A percentile compares a stretch with the other conserved stretches of the same genome.
Conservation (phyloP, 2,113 vertebrate species). For the Lophochroa leadbeateri region DNA sequence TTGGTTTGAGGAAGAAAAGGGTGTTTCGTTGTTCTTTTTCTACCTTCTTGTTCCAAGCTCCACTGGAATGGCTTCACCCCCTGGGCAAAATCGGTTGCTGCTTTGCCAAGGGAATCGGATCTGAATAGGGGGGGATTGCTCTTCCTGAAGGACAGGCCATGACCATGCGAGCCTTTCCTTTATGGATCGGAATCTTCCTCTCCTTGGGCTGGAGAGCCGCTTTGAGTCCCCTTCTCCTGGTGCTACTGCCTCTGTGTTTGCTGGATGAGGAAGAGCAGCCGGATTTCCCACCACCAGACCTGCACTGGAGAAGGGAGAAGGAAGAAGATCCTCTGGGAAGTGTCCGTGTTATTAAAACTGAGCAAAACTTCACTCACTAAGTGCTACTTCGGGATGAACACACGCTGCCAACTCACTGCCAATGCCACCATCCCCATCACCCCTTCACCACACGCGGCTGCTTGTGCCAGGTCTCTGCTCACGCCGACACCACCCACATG, state of each 20-base stretch:
- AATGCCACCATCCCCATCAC: neutral
- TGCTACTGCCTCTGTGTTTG: neutral
- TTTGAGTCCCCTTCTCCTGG: neutral
- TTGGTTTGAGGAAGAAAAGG: slow-evolving; percentile 43
- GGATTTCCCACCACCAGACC: neutral
- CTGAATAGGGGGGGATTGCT: rapidly evolving
- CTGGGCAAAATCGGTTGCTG: rapidly evolving
- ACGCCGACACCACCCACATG: rapidly evolving
- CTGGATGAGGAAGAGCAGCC: neutral
- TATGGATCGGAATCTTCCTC: neutral
- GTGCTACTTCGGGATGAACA: slow-evolving; percentile 55
- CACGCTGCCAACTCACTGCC: neutral
- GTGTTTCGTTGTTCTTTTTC: neutral
- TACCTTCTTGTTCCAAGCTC: neutral
- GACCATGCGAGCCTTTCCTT: neutral
- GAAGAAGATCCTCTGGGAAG: neutral
- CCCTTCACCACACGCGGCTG: rapidly evolving
- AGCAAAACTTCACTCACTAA: slow-evolving; percentile 53
- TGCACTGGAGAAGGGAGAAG: neutral
- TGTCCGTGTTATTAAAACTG: neutral
- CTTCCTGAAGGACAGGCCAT: neutral
- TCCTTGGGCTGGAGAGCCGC: neutral
- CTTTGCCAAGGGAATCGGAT: rapidly evolving
- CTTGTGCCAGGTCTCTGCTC: neutral
- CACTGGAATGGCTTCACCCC: neutral